These are phyloP conservation scores for Samia ricini DNA, from an alignment of 1,140 invertebrate genomes.

Conservation along the genomic window DNA sequence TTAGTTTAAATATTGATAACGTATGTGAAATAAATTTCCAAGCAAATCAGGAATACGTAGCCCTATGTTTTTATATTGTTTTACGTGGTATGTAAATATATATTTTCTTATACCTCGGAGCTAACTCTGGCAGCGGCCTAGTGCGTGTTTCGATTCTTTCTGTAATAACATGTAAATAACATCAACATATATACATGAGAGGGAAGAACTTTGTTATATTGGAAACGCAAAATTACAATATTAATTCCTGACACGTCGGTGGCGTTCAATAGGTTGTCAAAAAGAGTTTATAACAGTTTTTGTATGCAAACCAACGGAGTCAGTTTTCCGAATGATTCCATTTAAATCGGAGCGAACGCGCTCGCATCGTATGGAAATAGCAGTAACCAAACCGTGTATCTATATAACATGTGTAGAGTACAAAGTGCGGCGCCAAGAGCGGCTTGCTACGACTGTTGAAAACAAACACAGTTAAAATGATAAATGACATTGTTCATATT, in stretches of 20 bases:
- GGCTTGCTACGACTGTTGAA: constrained; percentile 14
- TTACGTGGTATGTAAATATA: too few species aligned
- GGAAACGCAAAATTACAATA: background rate
- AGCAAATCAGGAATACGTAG: too few species aligned
- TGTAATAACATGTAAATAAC: too few species aligned
- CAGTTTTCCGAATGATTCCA: constrained; percentile 35
- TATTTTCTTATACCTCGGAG: too few species aligned
- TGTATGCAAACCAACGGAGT: constrained; percentile 29
- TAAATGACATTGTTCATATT: constrained; percentile 25
- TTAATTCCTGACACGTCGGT: background rate
- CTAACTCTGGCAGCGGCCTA: too few species aligned
- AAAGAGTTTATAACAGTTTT: constrained; percentile 13
- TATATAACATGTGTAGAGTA: constrained; percentile 4
- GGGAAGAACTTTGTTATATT: too few species aligned
- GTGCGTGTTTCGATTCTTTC: too few species aligned
- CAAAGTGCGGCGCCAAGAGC: constrained; percentile 8
- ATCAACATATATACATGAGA: too few species aligned
- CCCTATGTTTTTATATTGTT: too few species aligned
- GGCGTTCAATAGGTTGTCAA: background rate
- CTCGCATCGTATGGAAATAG: constrained; percentile 35
- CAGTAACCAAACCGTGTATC: background rate
- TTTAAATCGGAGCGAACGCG: constrained; percentile 18
- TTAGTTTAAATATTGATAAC: too few species aligned
- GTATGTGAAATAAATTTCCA: too few species aligned
- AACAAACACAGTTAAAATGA: constrained; percentile 39